Base-by-base conservation (phyloP, 2,888 invertebrate species). In the Diaphora mendica region DNA sequence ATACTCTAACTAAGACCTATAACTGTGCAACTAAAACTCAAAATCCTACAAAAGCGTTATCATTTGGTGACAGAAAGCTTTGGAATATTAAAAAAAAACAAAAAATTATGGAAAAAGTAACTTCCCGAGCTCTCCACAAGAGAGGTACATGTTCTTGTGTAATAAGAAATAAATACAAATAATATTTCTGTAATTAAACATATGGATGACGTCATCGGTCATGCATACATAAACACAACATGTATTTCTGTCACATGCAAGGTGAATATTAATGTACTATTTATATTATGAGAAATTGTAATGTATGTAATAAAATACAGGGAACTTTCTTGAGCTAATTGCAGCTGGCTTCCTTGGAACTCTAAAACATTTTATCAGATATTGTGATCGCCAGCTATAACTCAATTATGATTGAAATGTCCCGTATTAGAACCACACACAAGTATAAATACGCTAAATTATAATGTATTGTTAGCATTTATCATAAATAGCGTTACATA, bases 121-220 rank as follows among this genome's bases (percentile, higher is more conserved):
- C 95, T 95, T 96, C 95, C 95, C 92, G 95, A 95, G 95, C 94
- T 95, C 95, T 95, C 95, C 95, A 96, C 95, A 91, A 93, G 94
- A 94, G 95, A 95, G 95, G 88, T 90, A 92, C 82, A 88, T 87
- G 84, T 90, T 70, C 42, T 84, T 88, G 26, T 86, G 91, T 87
- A 84, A 79, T 79, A 87, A 86, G 86, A 87, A 84, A 88, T 84
- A 89, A 87, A 86, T 87, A 85, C 81, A 86, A 87, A 86, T 84
- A 83, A 87, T 84, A 87, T 81, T 79, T 78, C 81, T 82, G 80
- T 77, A 86, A 73, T 79, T 82, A 82, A 82, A 85, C 81, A 85
- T 88, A 90, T 89, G 87, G 75, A 90, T 91, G 91, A 92, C 90
- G 79, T 82, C 42, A 76, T 79, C 72, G 81, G 91, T 93, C 95